Evolutionary conservation across 2,797 vertebrate species (phyloP).

Genomic region (Cossypha niveicapilla): DNA sequence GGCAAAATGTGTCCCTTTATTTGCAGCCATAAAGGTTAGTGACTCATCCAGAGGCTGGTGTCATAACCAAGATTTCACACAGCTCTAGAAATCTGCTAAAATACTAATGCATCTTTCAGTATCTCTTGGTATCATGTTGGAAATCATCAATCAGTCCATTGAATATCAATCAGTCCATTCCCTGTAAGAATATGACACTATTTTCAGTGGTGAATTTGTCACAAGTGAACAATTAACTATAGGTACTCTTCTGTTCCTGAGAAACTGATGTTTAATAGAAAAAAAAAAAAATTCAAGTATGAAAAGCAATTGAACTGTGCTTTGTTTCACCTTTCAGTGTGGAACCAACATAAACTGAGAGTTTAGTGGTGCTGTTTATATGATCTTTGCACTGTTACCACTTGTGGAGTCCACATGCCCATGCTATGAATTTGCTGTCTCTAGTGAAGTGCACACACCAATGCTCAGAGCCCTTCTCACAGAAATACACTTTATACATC

Average conservation of each 20-base stretch:
- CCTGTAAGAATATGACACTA: neutral
- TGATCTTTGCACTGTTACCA: neutral
- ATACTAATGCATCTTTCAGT: neutral
- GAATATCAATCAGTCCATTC: neutral
- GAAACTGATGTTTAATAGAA: neutral
- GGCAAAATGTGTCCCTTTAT: neutral
- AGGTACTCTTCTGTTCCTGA: neutral
- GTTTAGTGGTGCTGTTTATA: neutral
- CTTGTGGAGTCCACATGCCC: neutral
- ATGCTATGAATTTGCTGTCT: neutral
- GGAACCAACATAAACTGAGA: neutral
- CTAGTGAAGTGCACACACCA: neutral
- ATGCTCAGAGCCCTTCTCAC: neutral
- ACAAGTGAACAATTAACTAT: neutral
- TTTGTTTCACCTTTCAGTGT: neutral
- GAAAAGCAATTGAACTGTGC: neutral
- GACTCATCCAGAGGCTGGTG: neutral
- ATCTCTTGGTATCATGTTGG: neutral
- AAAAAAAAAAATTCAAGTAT: neutral
- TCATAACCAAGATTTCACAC: neutral
- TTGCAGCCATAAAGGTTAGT: neutral
- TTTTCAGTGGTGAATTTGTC: neutral
- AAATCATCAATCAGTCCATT: neutral
- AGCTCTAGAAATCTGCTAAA: neutral
- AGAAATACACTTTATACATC: neutral